phyloP scores from a whole-genome alignment of 1,140 invertebrate genomes.

The Anoplophora glabripennis region DNA sequence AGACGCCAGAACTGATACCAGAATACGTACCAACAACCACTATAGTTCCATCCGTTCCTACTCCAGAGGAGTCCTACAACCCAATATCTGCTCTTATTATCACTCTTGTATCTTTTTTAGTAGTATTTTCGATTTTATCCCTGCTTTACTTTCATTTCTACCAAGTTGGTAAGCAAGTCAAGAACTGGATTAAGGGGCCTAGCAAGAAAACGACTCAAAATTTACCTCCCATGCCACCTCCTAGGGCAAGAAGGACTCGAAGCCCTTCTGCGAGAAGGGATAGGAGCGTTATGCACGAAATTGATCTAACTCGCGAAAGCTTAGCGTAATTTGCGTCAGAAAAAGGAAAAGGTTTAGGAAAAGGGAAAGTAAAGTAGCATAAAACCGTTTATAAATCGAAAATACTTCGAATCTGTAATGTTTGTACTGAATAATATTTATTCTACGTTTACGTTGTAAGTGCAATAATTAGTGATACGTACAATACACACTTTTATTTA shows the following conservation, averaged over 20 bases:
- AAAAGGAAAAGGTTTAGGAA: not conserved
- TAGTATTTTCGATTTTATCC: slow-evolving; percentile 46
- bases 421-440: slow-evolving; percentile 25
- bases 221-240: slow-evolving; percentile 28
- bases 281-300: slow-evolving; percentile 24
- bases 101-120: slow-evolving; percentile 46
- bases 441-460: slow-evolving; percentile 2
- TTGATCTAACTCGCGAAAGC: slow-evolving; percentile 27
- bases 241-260: slow-evolving; percentile 22
- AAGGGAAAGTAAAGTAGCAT: no score
- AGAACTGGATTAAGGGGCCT: slow-evolving; percentile 38
- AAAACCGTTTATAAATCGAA: not conserved
- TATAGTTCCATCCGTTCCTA: slow-evolving; percentile 7
- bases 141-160: slow-evolving; percentile 48
- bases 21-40: not conserved
- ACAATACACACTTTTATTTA: no score
- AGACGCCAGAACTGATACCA: slow-evolving; percentile 8
- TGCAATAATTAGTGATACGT: no score
- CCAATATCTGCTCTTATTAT: slow-evolving; percentile 41
- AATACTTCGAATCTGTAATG: not conserved
- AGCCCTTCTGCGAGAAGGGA: slow-evolving; percentile 10
- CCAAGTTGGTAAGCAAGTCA: slow-evolving; percentile 44
- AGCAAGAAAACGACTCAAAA: slow-evolving; percentile 21
- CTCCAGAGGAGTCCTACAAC: slow-evolving; percentile 35
- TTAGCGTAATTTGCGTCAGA: slow-evolving; percentile 16